phyloP scores from a whole-genome alignment of 2,888 invertebrate species.

The Drosophila mulleri region DNA sequence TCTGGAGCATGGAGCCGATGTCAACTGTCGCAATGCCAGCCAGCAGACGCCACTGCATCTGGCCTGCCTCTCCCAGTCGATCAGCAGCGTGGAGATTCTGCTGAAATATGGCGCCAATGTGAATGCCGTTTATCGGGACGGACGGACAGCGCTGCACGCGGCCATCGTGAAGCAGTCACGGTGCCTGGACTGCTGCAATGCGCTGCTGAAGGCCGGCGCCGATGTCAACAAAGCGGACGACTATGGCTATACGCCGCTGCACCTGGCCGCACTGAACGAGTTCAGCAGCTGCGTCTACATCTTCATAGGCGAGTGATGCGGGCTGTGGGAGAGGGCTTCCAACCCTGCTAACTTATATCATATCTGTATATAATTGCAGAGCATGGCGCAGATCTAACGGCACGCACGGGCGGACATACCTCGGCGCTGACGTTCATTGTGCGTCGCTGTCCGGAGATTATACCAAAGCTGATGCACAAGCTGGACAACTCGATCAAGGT shows the following conservation, averaged over 20 bases:
- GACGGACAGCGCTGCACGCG: conserved; percentile 92
- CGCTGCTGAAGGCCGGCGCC: conserved; percentile 89
- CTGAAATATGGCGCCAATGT: conserved; percentile 88
- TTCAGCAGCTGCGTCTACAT: conserved; percentile 91
- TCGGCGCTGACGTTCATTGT: conserved; percentile 93
- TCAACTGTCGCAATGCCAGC: conserved; percentile 90
- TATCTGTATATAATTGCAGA: conserved; percentile 82
- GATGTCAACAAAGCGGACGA: conserved; percentile 91
- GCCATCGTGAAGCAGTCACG: conserved; percentile 91
- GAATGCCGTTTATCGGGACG: conserved; percentile 89
- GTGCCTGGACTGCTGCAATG: conserved; percentile 89
- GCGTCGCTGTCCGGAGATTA: conserved; percentile 92
- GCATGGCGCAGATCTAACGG: conserved; percentile 93
- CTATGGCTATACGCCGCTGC: conserved; percentile 93
- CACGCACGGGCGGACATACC: conserved; percentile 92
- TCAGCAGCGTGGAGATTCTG: conserved; percentile 90
- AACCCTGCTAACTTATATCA: neutral
- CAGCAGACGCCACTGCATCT: conserved; percentile 94
- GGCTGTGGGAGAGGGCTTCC: no score
- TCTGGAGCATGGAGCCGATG: conserved; percentile 90
- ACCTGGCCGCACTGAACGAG: conserved; percentile 93
- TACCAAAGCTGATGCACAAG: conserved; percentile 89
- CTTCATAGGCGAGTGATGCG: conserved; percentile 86
- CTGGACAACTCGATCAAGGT: conserved; percentile 91
- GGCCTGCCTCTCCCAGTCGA: conserved; percentile 92